Conservation (phyloP, 2,113 vertebrate genomes). For the Taurulus bubalis region DNA sequence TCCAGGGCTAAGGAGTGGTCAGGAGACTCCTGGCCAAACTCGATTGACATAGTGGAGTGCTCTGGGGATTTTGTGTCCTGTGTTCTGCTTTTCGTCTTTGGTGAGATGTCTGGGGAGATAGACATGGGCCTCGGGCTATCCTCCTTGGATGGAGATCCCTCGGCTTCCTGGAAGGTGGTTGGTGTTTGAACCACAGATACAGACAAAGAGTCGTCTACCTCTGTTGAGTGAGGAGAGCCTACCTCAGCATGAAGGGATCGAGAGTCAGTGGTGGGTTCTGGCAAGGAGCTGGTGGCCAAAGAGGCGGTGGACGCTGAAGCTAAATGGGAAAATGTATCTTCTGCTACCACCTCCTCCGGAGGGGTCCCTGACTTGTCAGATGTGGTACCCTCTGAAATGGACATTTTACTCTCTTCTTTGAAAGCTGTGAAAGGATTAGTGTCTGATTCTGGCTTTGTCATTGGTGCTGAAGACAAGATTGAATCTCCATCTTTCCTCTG, state of each 20-base stretch:
- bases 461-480: constrained; percentile 55
- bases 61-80: constrained; percentile 90
- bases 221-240: constrained; percentile 96
- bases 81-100: constrained; percentile 88
- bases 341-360: constrained; percentile 93
- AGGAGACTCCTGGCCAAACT: constrained; percentile 92
- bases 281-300: constrained; percentile 94
- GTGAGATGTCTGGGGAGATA: constrained; percentile 95
- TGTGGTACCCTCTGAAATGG: constrained; percentile 96
- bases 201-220: constrained; percentile 97
- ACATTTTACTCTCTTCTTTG: constrained; percentile 98
- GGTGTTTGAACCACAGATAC: constrained; percentile 97
- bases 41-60: constrained; percentile 91
- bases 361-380: constrained; percentile 96
- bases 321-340: constrained; percentile 96
- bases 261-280: constrained; percentile 95
- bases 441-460: constrained; percentile 84
- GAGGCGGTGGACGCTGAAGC: constrained; percentile 96
- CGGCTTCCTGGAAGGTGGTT: constrained; percentile 93
- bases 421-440: constrained; percentile 84
- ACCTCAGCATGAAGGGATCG: constrained; percentile 96
- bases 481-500: constrained; percentile 81
- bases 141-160: constrained; percentile 94
- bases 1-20: constrained; percentile 94
- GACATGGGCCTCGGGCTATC: constrained; percentile 97